A percentile compares a stretch with the other conserved stretches of the same genome.
Evolutionary conservation across 2,113 vertebrate species (phyloP).

Genomic region (Motacilla tschutschensis): DNA sequence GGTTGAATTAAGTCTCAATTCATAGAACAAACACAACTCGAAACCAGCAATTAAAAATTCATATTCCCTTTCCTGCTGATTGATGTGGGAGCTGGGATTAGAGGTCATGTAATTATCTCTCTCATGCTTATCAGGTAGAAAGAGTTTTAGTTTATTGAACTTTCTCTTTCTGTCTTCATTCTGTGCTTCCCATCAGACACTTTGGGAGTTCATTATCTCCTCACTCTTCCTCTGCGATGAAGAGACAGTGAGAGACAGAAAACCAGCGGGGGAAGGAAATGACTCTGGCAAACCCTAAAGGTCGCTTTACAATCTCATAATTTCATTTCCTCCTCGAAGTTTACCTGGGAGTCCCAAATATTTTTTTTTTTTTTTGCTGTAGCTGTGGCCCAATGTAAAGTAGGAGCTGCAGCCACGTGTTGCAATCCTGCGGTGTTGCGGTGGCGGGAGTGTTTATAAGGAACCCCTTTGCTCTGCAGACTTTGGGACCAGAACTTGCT

Average conservation of each 20-base stretch:
- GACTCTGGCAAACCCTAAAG: constrained; percentile 28
- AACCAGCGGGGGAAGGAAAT: constrained; percentile 34
- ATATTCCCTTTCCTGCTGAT: not conserved
- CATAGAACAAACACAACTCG: not conserved
- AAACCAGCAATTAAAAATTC: not conserved
- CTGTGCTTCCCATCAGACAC: not conserved
- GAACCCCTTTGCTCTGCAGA: not conserved
- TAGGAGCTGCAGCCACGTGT: constrained; percentile 30
- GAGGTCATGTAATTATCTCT: not conserved
- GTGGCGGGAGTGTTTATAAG: constrained; percentile 23
- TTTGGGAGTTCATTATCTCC: constrained; percentile 9
- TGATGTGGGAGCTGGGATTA: not conserved
- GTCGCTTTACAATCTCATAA: constrained; percentile 28
- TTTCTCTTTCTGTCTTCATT: constrained; percentile 35
- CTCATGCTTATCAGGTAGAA: not conserved
- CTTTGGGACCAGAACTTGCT: not conserved
- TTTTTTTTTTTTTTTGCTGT: not conserved
- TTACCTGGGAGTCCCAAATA: constrained; percentile 62
- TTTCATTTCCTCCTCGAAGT: constrained; percentile 62
- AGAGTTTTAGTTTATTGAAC: not conserved
- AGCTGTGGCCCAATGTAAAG: constrained; percentile 23
- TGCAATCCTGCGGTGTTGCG: constrained; percentile 40
- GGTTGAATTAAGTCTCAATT: not conserved
- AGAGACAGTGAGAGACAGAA: not conserved
- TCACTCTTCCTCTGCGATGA: constrained; percentile 6